Evolutionary conservation across 2,888 invertebrate genomes (phyloP).

Genomic region (Hypena proboscidalis): DNA sequence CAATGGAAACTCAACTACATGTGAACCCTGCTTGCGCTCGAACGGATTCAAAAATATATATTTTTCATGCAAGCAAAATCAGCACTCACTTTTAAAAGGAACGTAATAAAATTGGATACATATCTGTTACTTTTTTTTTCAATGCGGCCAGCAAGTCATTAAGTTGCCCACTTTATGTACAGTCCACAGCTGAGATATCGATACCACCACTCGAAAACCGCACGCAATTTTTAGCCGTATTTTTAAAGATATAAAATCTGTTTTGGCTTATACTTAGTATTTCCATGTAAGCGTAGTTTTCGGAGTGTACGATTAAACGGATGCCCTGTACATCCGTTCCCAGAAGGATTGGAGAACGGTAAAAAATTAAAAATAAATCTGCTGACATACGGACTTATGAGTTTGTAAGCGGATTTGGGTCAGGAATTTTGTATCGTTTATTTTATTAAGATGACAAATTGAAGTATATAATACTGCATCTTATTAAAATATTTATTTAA

Average conservation of each 20-base stretch:
- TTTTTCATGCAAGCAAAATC: slow-evolving; percentile 14
- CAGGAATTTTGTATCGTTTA: background rate
- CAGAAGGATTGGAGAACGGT: slow-evolving; percentile 72
- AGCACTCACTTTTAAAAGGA: slow-evolving; percentile 14
- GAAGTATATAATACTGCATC: too few species aligned
- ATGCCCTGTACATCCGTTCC: slow-evolving; percentile 78
- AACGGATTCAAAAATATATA: slow-evolving; percentile 11
- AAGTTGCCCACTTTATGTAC: slow-evolving; percentile 44
- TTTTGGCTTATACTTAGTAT: slow-evolving; percentile 16
- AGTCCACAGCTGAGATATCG: slow-evolving; percentile 32
- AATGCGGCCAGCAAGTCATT: slow-evolving; percentile 37
- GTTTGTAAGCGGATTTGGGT: slow-evolving; percentile 27
- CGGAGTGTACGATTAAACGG: slow-evolving; percentile 68
- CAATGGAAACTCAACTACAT: too few species aligned
- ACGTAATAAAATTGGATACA: slow-evolving; percentile 34
- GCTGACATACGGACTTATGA: slow-evolving; percentile 42
- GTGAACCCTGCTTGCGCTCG: background rate
- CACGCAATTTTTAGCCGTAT: slow-evolving; percentile 24
- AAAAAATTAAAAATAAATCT: slow-evolving; percentile 51
- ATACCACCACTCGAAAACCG: slow-evolving; percentile 23
- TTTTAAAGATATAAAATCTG: background rate
- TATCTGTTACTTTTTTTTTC: slow-evolving; percentile 37
- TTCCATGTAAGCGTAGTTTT: slow-evolving; percentile 45
- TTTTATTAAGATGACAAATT: background rate
- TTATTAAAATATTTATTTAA: background rate